Evolutionary conservation across 2,888 invertebrate species (phyloP).

Genomic region (Leptinotarsa haldemani): DNA sequence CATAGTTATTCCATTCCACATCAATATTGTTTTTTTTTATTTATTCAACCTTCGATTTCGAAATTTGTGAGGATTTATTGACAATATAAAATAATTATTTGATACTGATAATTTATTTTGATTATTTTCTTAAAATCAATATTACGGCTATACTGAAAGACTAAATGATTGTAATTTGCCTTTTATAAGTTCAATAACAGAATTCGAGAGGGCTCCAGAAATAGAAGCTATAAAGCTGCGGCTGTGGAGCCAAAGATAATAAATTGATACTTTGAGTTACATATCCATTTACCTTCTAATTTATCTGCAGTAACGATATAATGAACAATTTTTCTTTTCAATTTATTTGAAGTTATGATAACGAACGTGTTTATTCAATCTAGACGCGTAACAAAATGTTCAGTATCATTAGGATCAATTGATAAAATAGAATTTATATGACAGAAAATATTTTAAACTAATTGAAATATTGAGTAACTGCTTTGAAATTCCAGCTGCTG

Average conservation of each 20-base stretch:
- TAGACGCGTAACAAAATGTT: too few relatives aligned
- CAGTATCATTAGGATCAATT: too few relatives aligned
- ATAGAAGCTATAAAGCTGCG: slow-evolving; percentile 19
- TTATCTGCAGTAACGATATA: neutral
- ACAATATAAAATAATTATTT: neutral
- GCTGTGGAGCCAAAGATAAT: slow-evolving; percentile 2
- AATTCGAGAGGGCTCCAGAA: slow-evolving; percentile 22
- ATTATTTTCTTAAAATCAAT: slow-evolving; percentile 8
- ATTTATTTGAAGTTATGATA: too few relatives aligned
- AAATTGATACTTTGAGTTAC: slow-evolving; percentile 1
- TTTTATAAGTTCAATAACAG: slow-evolving; percentile 12
- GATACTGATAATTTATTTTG: neutral
- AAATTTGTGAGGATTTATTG: neutral
- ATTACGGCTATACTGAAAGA: neutral
- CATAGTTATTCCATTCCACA: too few relatives aligned
- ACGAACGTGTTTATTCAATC: too few relatives aligned
- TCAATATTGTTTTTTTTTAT: too few relatives aligned
- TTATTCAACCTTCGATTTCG: neutral
- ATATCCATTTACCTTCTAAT: slow-evolving; percentile 10
- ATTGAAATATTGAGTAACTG: too few relatives aligned
- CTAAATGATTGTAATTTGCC: slow-evolving; percentile 1
- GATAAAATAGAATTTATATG: too few relatives aligned
- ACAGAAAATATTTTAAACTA: too few relatives aligned
- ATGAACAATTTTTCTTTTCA: neutral
- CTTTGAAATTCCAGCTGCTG: too few relatives aligned